Percentiles rank a stretch among this genome's conserved stretches.
Evolutionary conservation across 2,797 vertebrate genomes (phyloP).

Genomic region (Gymnoscopelus microlampas): DNA sequence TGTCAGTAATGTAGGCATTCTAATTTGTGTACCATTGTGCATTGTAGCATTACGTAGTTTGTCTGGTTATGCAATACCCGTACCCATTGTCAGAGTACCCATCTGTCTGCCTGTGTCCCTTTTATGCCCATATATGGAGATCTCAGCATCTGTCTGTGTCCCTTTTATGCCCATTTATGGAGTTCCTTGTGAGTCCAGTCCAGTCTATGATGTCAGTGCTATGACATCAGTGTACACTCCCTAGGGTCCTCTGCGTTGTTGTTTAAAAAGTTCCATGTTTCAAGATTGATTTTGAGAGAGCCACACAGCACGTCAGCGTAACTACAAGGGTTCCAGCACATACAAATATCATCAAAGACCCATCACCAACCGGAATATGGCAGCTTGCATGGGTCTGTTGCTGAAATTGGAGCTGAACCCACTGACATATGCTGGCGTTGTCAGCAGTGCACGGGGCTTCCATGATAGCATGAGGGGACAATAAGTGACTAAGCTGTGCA

Average conservation of each 20-base stretch:
- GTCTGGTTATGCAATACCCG: too few relatives aligned
- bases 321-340: conserved; percentile 85
- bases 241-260: neutral
- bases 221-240: too few relatives aligned
- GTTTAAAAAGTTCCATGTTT: conserved; percentile 74
- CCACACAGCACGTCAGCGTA: conserved; percentile 82
- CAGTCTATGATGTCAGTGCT: too few relatives aligned
- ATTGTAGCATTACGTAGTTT: too few relatives aligned
- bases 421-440: conserved; percentile 78
- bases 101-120: too few relatives aligned
- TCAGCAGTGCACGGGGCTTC: conserved; percentile 73
- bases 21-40: too few relatives aligned
- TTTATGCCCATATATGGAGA: too few relatives aligned
- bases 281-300: conserved; percentile 82
- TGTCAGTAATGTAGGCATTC: too few relatives aligned
- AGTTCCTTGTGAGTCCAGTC: too few relatives aligned
- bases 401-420: conserved; percentile 70
- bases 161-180: too few relatives aligned
- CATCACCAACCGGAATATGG: conserved; percentile 89
- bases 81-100: too few relatives aligned
- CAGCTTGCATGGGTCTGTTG: conserved; percentile 58
- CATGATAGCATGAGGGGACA: conserved; percentile 36
- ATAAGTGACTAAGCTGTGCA: conserved; percentile 49
- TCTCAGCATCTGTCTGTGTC: too few relatives aligned
- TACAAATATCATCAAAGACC: conserved; percentile 77